phyloP scores from a whole-genome alignment of 1,140 invertebrate genomes.

The Panagrolaimus sp. region DNA sequence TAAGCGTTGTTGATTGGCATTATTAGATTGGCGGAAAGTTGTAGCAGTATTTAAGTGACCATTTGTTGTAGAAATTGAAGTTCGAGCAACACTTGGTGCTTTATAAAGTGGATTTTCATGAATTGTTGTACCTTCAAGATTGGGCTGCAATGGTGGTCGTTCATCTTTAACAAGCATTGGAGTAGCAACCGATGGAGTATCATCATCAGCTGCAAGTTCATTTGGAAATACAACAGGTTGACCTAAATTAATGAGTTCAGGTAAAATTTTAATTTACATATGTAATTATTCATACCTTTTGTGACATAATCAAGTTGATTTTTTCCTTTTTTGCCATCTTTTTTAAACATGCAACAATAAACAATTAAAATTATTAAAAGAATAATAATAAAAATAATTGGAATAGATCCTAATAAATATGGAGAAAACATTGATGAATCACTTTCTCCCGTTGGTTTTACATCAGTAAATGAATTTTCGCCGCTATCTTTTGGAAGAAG shows the following conservation, averaged over 20 bases:
- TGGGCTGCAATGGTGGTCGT: not conserved
- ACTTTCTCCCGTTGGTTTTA: not conserved
- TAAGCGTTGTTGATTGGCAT: not conserved
- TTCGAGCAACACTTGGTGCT: not conserved
- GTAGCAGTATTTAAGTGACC: not conserved
- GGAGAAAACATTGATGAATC: not conserved
- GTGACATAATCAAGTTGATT: slow-evolving; percentile 2
- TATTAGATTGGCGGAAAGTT: not conserved
- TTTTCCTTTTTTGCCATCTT: not conserved
- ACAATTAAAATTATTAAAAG: not conserved
- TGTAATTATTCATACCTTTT: not conserved
- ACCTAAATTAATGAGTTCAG: not conserved
- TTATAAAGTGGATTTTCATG: slow-evolving; percentile 10
- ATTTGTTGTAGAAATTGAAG: slow-evolving; percentile 1
- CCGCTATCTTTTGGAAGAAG: not conserved
- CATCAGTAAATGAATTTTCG: not conserved
- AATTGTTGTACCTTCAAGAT: slow-evolving; percentile 4
- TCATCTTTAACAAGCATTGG: slow-evolving; percentile 11
- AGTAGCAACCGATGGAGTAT: not conserved
- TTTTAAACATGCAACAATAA: not conserved
- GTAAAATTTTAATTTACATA: slow-evolving; percentile 8
- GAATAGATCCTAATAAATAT: not conserved
- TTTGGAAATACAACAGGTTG: slow-evolving; percentile 12
- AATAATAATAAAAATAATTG: not conserved
- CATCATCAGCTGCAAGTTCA: slow-evolving; percentile 2